Conservation (phyloP, 2,888 invertebrate species). For the Callosobruchus maculatus region DNA sequence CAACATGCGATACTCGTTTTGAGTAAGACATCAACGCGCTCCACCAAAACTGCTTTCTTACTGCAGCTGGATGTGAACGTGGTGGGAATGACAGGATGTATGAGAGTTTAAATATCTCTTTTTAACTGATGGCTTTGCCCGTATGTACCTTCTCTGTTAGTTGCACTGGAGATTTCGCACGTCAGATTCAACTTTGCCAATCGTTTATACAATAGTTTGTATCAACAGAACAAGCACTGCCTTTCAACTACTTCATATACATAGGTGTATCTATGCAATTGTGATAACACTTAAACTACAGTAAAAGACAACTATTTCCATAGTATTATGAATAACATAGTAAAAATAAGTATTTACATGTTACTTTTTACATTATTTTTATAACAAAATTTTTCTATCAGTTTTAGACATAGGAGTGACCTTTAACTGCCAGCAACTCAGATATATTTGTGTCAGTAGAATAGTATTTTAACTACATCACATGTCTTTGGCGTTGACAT, state of each 20-base stretch:
- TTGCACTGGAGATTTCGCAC: too few species aligned
- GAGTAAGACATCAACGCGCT: too few species aligned
- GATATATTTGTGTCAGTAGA: not conserved
- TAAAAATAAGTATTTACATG: not conserved
- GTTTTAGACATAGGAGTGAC: not conserved
- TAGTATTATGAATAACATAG: not conserved
- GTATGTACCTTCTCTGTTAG: too few species aligned
- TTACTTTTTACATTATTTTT: not conserved
- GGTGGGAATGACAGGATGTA: too few species aligned
- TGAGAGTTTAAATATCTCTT: too few species aligned
- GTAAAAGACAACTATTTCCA: not conserved
- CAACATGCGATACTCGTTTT: too few species aligned
- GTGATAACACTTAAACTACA: not conserved
- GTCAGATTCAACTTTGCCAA: too few species aligned
- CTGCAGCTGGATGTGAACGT: too few species aligned
- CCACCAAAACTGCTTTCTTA: too few species aligned
- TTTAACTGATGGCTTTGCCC: too few species aligned
- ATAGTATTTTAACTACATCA: not conserved
- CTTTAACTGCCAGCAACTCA: not conserved
- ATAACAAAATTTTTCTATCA: not conserved
- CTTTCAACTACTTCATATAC: not conserved
- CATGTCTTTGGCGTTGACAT: not conserved
- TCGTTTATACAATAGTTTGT: too few species aligned
- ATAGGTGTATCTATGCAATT: not conserved
- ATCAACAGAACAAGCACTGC: not conserved